Evolutionary conservation across 2,888 invertebrate genomes (phyloP).

Genomic region (Acanthosepion pharaonis): DNA sequence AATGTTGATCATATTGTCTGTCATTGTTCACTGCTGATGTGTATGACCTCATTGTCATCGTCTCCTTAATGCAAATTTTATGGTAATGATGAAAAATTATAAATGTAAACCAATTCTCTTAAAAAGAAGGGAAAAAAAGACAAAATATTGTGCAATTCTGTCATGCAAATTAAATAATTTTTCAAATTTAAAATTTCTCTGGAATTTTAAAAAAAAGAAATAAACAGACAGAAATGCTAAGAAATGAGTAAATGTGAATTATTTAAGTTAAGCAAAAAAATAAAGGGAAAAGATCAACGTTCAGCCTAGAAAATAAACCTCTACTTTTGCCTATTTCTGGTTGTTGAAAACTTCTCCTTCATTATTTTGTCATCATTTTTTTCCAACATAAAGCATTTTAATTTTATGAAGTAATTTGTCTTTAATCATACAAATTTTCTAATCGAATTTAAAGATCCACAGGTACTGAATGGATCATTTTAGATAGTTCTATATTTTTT

Average conservation of each 20-base stretch:
- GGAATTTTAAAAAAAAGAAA: neutral
- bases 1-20: neutral
- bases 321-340: conserved; percentile 18
- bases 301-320: conserved; percentile 17
- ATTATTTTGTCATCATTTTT: neutral
- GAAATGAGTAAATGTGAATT: neutral
- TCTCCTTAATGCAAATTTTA: neutral
- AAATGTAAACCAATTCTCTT: neutral
- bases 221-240: neutral
- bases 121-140: neutral
- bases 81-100: neutral
- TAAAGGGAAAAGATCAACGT: neutral
- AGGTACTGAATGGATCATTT: neutral
- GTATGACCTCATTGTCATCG: neutral
- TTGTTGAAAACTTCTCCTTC: neutral
- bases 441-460: neutral
- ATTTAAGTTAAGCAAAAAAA: neutral
- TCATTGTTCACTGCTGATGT: neutral
- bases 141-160: neutral
- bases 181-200: neutral
- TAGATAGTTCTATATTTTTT: neutral
- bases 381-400: neutral
- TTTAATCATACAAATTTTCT: too few relatives aligned
- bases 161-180: neutral
- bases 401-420: too few relatives aligned